Percentiles rank a stretch among this genome's conserved stretches.
These are phyloP conservation scores for Scelioninae gen. 2 DNA, from an alignment of 2,888 invertebrate species.

Conservation along the genomic window DNA sequence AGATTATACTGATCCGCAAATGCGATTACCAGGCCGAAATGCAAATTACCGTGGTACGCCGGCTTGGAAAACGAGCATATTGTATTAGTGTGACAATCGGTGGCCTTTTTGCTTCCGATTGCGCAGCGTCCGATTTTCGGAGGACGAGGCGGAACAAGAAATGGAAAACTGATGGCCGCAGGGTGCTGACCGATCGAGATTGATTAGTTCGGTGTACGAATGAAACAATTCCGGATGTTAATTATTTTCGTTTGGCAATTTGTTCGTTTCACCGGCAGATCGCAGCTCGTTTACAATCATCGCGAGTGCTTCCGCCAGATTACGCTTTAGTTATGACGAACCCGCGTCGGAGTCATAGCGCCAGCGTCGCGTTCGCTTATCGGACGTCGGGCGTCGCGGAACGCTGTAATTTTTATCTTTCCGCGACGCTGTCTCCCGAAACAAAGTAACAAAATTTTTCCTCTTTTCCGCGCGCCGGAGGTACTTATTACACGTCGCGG, in stretches of 20 bases:
- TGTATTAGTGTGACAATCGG: slow-evolving; percentile 28
- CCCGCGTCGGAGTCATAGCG: slow-evolving; percentile 37
- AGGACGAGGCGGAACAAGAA: too few relatives aligned
- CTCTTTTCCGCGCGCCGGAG: slow-evolving; percentile 38
- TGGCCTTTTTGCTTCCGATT: slow-evolving; percentile 21
- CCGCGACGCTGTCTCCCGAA: slow-evolving; percentile 50
- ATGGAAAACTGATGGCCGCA: too few relatives aligned
- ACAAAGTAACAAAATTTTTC: slow-evolving; percentile 54
- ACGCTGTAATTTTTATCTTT: slow-evolving; percentile 53
- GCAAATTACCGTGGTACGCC: slow-evolving; percentile 43
- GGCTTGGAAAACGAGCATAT: slow-evolving; percentile 42
- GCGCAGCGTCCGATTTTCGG: neutral
- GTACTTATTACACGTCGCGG: slow-evolving; percentile 53
- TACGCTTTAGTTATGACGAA: slow-evolving; percentile 47
- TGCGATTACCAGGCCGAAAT: slow-evolving; percentile 45
- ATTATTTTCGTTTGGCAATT: too few relatives aligned
- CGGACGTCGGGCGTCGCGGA: slow-evolving; percentile 34
- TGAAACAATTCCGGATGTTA: too few relatives aligned
- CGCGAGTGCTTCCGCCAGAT: slow-evolving; percentile 45
- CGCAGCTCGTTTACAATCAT: slow-evolving; percentile 41
- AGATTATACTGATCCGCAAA: slow-evolving; percentile 55
- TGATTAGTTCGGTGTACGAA: too few relatives aligned
- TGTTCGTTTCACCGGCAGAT: too few relatives aligned
- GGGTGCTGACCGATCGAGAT: too few relatives aligned
- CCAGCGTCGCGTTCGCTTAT: slow-evolving; percentile 36